Evolutionary conservation across 2,888 invertebrate species (phyloP).

Genomic region (Junonia oenone): DNA sequence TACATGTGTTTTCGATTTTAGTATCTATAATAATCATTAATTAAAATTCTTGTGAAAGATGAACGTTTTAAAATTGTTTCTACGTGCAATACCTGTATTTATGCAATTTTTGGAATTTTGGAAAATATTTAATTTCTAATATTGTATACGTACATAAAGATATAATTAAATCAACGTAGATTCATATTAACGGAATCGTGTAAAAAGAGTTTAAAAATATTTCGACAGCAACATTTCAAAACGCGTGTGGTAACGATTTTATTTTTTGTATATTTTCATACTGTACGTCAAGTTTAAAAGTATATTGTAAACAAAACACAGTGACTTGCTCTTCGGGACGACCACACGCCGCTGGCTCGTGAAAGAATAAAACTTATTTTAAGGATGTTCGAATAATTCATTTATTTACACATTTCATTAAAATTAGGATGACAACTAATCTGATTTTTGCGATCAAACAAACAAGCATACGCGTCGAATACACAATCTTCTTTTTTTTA

Average conservation of each 20-base stretch:
- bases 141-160: background rate
- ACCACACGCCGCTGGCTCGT: slow-evolving; percentile 9
- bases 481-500: too few species aligned
- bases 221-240: background rate
- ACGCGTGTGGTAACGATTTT: slow-evolving; percentile 18
- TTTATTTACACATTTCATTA: too few species aligned
- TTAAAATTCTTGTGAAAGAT: too few species aligned
- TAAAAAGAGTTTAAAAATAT: background rate
- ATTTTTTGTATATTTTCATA: slow-evolving; percentile 21
- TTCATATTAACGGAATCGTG: background rate
- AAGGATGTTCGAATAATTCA: background rate
- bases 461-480: too few species aligned
- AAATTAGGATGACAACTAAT: too few species aligned
- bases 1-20: too few species aligned
- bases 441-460: too few species aligned
- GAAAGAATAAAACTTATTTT: background rate
- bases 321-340: slow-evolving; percentile 18
- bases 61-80: too few species aligned
- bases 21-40: too few species aligned
- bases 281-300: slow-evolving; percentile 12
- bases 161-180: background rate
- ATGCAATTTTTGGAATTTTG: too few species aligned
- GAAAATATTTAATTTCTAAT: background rate
- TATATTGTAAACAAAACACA: slow-evolving; percentile 18
- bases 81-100: too few species aligned